A percentile compares a stretch with the other conserved stretches of the same genome.
Conservation (phyloP, 2,113 vertebrate genomes). For the Patagioenas fasciata region DNA sequence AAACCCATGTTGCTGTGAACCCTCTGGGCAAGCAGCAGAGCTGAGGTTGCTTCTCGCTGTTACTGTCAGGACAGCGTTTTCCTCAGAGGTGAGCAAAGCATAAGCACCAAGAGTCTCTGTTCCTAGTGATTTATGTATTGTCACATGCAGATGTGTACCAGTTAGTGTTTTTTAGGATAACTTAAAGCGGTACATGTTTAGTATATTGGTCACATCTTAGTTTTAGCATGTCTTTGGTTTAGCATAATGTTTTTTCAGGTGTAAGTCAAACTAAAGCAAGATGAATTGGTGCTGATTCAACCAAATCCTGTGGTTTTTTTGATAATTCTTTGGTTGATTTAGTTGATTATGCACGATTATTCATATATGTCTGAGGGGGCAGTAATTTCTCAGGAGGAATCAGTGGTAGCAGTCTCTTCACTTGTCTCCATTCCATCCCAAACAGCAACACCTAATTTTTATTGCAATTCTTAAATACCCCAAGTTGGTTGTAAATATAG, state of each 20-base stretch:
- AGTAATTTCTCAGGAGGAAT: background rate
- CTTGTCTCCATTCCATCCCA: background rate
- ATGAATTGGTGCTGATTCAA: background rate
- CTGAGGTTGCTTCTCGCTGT: background rate
- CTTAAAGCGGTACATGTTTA: background rate
- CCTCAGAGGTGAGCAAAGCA: background rate
- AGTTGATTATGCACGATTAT: background rate
- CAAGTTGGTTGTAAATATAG: background rate
- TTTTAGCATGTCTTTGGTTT: background rate
- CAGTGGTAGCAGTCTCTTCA: background rate
- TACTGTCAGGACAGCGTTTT: background rate
- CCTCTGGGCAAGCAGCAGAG: background rate
- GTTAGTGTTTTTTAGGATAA: no score
- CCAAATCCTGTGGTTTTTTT: background rate
- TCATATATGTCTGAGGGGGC: background rate
- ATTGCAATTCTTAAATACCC: background rate
- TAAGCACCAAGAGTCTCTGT: background rate
- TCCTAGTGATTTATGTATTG: fast-evolving
- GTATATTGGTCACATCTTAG: fast-evolving
- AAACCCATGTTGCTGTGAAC: background rate
- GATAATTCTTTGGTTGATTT: background rate
- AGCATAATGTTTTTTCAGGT: background rate
- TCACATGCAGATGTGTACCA: fast-evolving
- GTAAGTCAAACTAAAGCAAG: background rate
- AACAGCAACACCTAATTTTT: background rate